These are phyloP conservation scores for Ranitomeya variabilis DNA, from an alignment of 2,113 vertebrate species.

Conservation along the genomic window DNA sequence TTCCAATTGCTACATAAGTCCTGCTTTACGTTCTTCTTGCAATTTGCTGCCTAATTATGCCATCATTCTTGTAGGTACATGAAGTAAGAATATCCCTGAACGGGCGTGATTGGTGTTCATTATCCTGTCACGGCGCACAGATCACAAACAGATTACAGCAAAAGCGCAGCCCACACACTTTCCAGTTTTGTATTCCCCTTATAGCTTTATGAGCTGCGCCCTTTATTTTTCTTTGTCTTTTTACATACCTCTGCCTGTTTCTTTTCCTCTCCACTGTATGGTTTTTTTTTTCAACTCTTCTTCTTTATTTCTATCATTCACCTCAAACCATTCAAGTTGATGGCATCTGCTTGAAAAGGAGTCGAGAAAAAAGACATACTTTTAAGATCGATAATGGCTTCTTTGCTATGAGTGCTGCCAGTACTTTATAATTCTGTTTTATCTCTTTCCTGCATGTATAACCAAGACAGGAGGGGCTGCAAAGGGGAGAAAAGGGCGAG, in stretches of 20 bases:
- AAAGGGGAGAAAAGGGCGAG: conserved; percentile 28
- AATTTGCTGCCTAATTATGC: conserved; percentile 23
- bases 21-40: background rate
- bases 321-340: conserved; percentile 58
- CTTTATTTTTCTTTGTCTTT: conserved; percentile 57
- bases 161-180: conserved; percentile 24
- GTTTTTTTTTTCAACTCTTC: conserved; percentile 19
- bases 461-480: conserved; percentile 46
- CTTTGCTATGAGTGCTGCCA: conserved; percentile 52
- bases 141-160: conserved; percentile 47
- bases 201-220: conserved; percentile 57
- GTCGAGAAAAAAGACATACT: conserved; percentile 46
- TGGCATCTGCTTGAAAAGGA: conserved; percentile 51
- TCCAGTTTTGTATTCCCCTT: conserved; percentile 54
- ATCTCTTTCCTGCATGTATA: conserved; percentile 53
- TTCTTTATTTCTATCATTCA: conserved; percentile 43
- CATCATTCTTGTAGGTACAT: conserved; percentile 26
- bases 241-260: conserved; percentile 21
- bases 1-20: conserved; percentile 18
- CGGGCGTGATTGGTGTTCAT: conserved; percentile 18
- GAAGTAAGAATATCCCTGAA: conserved; percentile 26
- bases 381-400: conserved; percentile 58
- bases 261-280: conserved; percentile 17
- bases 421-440: conserved; percentile 57
- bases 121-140: background rate